phyloP scores from a whole-genome alignment of 2,888 invertebrate species.

The Ptychoptera contaminata region DNA sequence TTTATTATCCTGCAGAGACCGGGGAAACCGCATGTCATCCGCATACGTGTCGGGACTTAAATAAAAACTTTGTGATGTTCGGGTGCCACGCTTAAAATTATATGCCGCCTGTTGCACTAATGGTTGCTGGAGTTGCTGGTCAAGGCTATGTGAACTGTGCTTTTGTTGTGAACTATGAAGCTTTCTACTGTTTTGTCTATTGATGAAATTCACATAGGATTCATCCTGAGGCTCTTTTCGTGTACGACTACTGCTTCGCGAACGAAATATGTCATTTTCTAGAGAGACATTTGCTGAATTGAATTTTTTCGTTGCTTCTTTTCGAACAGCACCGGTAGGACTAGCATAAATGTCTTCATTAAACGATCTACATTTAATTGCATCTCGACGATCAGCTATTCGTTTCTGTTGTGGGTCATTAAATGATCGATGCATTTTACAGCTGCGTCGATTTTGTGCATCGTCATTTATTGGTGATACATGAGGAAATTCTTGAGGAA shows the following conservation, averaged over 20 bases:
- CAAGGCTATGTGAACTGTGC: conserved; percentile 29
- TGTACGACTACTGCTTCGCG: conserved; percentile 29
- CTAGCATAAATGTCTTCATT: conserved; percentile 23
- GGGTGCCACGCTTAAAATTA: conserved; percentile 29
- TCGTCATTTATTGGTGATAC: not conserved
- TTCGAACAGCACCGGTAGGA: conserved; percentile 13
- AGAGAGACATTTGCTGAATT: conserved; percentile 25
- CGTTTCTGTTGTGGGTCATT: conserved; percentile 23
- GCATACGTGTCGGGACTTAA: conserved; percentile 22
- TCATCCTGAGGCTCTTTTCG: not conserved
- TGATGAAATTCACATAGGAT: too few relatives aligned
- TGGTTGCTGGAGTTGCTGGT: conserved; percentile 22
- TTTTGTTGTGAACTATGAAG: conserved; percentile 12
- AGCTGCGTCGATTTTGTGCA: conserved; percentile 29
- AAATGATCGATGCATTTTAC: conserved; percentile 29
- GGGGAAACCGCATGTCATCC: not conserved
- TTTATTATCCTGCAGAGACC: conserved; percentile 18
- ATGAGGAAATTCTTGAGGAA: conserved; percentile 17
- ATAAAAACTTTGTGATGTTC: conserved; percentile 28
- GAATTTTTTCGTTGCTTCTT: conserved; percentile 17
- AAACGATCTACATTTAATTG: conserved; percentile 28
- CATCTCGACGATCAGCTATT: conserved; percentile 8
- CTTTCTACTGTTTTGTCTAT: too few relatives aligned
- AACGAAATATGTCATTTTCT: conserved; percentile 23
- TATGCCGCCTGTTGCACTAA: conserved; percentile 18